Evolutionary conservation across 2,797 vertebrate genomes (phyloP).

Genomic region (Amblyopsis hoosieri): DNA sequence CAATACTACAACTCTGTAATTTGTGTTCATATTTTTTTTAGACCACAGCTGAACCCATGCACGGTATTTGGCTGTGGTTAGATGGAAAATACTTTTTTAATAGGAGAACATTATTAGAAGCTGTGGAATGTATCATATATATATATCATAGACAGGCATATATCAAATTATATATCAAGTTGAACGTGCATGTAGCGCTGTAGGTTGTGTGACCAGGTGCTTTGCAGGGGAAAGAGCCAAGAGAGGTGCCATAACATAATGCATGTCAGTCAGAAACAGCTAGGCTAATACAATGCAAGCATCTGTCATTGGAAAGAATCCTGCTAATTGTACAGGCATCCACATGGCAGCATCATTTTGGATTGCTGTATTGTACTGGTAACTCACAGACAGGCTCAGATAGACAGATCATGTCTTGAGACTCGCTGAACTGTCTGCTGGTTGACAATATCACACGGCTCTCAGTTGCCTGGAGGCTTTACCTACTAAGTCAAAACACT

Average conservation of each 20-base stretch:
- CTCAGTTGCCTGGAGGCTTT: constrained; percentile 62
- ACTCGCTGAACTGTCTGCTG: constrained; percentile 51
- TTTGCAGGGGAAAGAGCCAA: too few species aligned
- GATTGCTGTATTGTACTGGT: constrained; percentile 26
- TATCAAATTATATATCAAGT: too few species aligned
- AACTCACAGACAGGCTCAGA: constrained; percentile 45
- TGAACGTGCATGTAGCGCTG: too few species aligned
- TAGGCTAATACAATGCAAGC: constrained; percentile 23
- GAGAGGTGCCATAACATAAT: not conserved
- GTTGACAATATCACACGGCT: constrained; percentile 66
- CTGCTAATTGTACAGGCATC: constrained; percentile 41
- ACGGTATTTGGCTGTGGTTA: too few species aligned
- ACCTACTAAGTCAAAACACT: constrained; percentile 72
- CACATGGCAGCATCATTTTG: constrained; percentile 17
- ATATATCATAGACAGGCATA: too few species aligned
- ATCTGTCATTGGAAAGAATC: constrained; percentile 21
- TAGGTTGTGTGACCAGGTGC: too few species aligned
- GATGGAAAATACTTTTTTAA: too few species aligned
- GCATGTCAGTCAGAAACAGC: constrained; percentile 13
- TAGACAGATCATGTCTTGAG: constrained; percentile 44
- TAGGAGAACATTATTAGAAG: too few species aligned
- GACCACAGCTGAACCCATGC: too few species aligned
- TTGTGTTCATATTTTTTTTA: too few species aligned
- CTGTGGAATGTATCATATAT: too few species aligned
- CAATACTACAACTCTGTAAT: too few species aligned